Evolutionary conservation across 2,113 vertebrate genomes (phyloP).

Genomic region (Telmatochromis brichardi): DNA sequence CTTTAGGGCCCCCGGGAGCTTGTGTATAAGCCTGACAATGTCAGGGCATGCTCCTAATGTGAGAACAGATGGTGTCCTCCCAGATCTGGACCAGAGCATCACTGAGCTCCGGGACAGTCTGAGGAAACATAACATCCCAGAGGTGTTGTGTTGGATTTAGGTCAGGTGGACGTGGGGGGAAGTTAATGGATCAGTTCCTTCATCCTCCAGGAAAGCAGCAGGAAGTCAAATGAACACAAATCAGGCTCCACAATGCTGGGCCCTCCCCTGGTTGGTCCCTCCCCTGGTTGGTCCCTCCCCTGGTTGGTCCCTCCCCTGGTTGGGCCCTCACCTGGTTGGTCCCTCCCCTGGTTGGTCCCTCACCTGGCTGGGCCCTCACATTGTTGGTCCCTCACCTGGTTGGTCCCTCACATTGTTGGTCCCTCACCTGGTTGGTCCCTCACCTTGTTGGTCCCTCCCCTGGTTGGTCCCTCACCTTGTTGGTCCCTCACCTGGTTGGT

Average conservation of each 20-base stretch:
- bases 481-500: accelerated
- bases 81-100: background rate
- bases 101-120: background rate
- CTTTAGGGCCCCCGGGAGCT: background rate
- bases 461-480: accelerated
- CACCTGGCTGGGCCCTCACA: accelerated
- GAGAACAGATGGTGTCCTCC: background rate
- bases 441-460: accelerated
- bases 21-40: background rate
- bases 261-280: too few species aligned
- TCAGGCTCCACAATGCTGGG: background rate
- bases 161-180: background rate
- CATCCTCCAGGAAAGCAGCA: background rate
- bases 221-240: accelerated
- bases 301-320: accelerated
- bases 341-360: accelerated
- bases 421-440: accelerated
- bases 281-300: accelerated
- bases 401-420: accelerated
- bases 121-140: background rate
- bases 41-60: background rate
- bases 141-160: background rate
- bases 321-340: accelerated
- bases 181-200: background rate
- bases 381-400: accelerated